Base-by-base conservation (phyloP, 2,888 invertebrate species). In the Oligia fasciuncula region DNA sequence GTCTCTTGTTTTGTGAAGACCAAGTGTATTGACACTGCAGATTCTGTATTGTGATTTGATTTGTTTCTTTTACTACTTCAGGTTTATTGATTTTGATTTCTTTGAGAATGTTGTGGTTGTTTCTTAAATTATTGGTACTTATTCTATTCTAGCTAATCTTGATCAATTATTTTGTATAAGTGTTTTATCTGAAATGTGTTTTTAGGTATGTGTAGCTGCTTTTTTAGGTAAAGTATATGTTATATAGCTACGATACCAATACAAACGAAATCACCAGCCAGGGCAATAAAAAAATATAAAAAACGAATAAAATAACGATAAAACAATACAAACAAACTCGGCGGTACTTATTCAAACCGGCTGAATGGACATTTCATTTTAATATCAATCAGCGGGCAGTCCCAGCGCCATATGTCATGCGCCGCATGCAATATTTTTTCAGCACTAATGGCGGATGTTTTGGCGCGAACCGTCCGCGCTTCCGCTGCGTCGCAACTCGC, bases 361-460 rank as follows among this genome's bases (percentile, higher is more conserved):
- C 66, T 69, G 65, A 84, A 85, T 87, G 82, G 80, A 87, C 87
- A 76, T 79, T 76, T 89, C 83, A 84, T 86, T 88, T 89, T 86
- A 90, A 89, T 85, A 88, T 88, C 86, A 87, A 87, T 90, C 88
- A 88, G 78, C 77, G 73, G 76, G 75, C 78, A 81, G 88, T 85
- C 83, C 78, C 73, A 70, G 82, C 84, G 79, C 81, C 69, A 89
- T 90, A 90, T 83, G 77, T 92, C 90, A 90, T 84, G 79, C 77
- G 76, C 85, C 83, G 85, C 89, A 90, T 91, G 91, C 90, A 90
- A 92, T 93, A 91, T 93, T 93, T 93, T 93, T 94, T 91, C 91
- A 90, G 87, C 85, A 80, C 85, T 89, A 91, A 91, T 91, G 90
- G 90, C 91, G 92, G 90, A 91, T 91, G 92, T 92, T 93, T 92